A percentile compares a stretch with the other conserved stretches of the same genome.
Evolutionary conservation across 2,888 invertebrate genomes (phyloP).

Genomic region (Palloptera scutellata): DNA sequence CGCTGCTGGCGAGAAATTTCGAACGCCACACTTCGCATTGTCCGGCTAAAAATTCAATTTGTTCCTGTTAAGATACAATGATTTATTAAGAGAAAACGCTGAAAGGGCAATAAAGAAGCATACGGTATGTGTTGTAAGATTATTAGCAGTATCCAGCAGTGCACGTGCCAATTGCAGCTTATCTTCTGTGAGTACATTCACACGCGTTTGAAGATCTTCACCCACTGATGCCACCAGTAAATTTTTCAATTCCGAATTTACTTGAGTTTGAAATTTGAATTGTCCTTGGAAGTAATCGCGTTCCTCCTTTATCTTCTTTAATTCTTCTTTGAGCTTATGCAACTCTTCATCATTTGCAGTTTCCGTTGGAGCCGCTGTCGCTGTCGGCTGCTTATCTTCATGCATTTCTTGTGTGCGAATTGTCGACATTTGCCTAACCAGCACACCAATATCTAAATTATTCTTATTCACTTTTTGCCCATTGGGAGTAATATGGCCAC

Average conservation of each 20-base stretch:
- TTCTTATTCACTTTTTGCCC: constrained; percentile 62
- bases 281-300: constrained; percentile 80
- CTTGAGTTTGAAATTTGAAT: constrained; percentile 86
- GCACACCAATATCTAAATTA: constrained; percentile 72
- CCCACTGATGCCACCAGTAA: constrained; percentile 94
- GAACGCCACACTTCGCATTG: constrained; percentile 97
- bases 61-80: constrained; percentile 68
- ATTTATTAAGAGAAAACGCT: background rate
- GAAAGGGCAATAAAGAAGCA: background rate
- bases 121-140: constrained; percentile 83
- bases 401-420: constrained; percentile 72
- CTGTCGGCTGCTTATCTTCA: constrained; percentile 50
- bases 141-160: constrained; percentile 83
- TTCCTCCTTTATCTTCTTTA: constrained; percentile 69
- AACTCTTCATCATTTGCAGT: constrained; percentile 39
- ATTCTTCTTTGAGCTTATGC: constrained; percentile 44
- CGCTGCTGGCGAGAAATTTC: constrained; percentile 93
- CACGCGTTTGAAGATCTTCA: constrained; percentile 88
- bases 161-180: constrained; percentile 87
- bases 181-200: constrained; percentile 90
- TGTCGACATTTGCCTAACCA: constrained; percentile 76
- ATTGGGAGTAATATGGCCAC: constrained; percentile 39
- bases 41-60: constrained; percentile 90
- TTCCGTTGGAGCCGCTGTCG: constrained; percentile 36
- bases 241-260: constrained; percentile 91